Conservation (phyloP, 2,888 invertebrate genomes). For the Masnerella sp. region DNA sequence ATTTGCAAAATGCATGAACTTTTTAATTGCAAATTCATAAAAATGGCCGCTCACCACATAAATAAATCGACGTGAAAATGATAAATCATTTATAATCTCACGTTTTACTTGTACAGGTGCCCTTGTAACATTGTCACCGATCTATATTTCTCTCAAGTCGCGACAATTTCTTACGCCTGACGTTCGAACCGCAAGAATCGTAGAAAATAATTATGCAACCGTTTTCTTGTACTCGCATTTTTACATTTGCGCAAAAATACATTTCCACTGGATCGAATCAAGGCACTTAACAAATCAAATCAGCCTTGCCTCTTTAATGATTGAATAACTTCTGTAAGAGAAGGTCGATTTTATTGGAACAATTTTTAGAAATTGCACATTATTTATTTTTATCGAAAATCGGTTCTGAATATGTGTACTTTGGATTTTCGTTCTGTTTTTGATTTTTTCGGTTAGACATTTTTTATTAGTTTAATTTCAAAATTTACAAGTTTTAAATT, state of each 20-base stretch:
- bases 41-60: conserved; percentile 19
- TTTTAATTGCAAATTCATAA: conserved; percentile 25
- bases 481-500: no score
- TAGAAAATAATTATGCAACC: conserved; percentile 53
- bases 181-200: conserved; percentile 37
- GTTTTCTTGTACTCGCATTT: conserved; percentile 53
- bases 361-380: conserved; percentile 33
- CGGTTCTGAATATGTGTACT: not conserved
- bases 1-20: no score
- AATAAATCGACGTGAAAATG: conserved; percentile 35
- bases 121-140: conserved; percentile 55
- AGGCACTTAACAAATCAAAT: conserved; percentile 53
- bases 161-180: conserved; percentile 45
- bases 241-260: conserved; percentile 52
- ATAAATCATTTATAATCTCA: conserved; percentile 51
- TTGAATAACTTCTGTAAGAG: conserved; percentile 44
- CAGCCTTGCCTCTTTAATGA: conserved; percentile 53
- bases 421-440: no score
- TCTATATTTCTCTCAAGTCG: conserved; percentile 44
- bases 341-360: conserved; percentile 46
- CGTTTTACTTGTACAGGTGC: conserved; percentile 37
- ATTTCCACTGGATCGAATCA: conserved; percentile 54
- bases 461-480: no score
- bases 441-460: no score
- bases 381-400: not conserved